Evolutionary conservation across 23 tunicate genomes (phyloP).

Genomic region (Halocynthia roretzi): DNA sequence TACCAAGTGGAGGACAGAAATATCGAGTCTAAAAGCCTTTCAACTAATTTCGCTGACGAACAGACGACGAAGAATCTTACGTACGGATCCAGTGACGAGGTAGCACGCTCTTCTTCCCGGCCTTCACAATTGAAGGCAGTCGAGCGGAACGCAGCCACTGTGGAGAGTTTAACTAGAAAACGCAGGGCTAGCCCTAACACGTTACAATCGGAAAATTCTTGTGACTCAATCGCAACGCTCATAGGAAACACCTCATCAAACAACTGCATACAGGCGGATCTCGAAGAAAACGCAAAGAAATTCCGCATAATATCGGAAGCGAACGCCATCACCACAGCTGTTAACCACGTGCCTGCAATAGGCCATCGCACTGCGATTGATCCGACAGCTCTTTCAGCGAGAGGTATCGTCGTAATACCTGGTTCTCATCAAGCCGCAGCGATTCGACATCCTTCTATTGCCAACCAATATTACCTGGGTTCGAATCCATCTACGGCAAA

Average conservation of each 20-base stretch:
- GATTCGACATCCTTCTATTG: not conserved
- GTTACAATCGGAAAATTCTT: not conserved
- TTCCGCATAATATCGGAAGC: constrained; percentile 11
- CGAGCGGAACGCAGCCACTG: constrained; percentile 28
- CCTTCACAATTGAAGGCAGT: constrained; percentile 3
- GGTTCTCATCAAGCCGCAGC: constrained; percentile 33
- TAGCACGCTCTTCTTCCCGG: not conserved
- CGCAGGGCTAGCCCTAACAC: constrained; percentile 66
- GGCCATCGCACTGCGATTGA: constrained; percentile 22
- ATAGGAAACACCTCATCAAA: not conserved
- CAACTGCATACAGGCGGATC: not conserved
- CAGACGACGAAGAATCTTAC: not conserved
- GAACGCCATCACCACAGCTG: constrained; percentile 6
- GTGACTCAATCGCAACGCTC: constrained; percentile 9
- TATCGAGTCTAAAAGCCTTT: not conserved
- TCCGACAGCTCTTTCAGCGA: constrained; percentile 22
- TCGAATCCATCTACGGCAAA: not conserved
- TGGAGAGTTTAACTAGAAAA: constrained; percentile 57
- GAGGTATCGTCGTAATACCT: constrained; percentile 20
- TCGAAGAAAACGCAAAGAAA: constrained; percentile 26
- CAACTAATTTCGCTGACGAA: not conserved
- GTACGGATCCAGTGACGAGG: not conserved
- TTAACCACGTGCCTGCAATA: constrained; percentile 36
- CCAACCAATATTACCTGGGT: constrained; percentile 1
- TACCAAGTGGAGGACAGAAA: not conserved